Conservation (phyloP, 2,113 vertebrate species). For the Larimichthys crocea region DNA sequence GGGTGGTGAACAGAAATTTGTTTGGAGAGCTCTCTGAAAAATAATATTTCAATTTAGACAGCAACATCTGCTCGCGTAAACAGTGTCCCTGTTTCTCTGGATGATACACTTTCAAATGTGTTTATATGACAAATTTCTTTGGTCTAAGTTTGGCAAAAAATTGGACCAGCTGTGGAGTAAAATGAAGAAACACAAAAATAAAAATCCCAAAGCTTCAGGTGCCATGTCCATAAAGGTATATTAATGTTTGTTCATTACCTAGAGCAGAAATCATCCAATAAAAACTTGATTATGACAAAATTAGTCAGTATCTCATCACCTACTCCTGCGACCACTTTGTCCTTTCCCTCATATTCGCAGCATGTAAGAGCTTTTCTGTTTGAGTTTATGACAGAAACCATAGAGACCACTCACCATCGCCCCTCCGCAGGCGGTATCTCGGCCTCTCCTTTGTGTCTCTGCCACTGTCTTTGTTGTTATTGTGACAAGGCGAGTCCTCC, state of each 20-base stretch:
- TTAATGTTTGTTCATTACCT: background rate
- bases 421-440: constrained; percentile 55
- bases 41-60: no score
- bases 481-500: constrained; percentile 78
- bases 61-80: no score
- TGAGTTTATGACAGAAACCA: constrained; percentile 36
- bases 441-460: constrained; percentile 62
- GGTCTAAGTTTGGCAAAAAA: no score
- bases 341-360: background rate
- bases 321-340: background rate
- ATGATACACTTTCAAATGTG: no score
- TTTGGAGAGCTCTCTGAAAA: background rate
- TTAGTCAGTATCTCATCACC: background rate
- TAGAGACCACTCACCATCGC: constrained; percentile 77
- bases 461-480: constrained; percentile 79
- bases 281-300: background rate
- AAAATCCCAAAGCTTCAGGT: no score
- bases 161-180: no score
- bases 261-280: background rate
- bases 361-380: background rate
- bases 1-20: background rate
- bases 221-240: background rate
- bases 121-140: no score
- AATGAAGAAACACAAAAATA: no score
- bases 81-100: no score